Evolutionary conservation across 2,797 vertebrate genomes (phyloP), one percentile per base, ranked within the genome.

Genomic region (Neosalanx taihuensis): DNA sequence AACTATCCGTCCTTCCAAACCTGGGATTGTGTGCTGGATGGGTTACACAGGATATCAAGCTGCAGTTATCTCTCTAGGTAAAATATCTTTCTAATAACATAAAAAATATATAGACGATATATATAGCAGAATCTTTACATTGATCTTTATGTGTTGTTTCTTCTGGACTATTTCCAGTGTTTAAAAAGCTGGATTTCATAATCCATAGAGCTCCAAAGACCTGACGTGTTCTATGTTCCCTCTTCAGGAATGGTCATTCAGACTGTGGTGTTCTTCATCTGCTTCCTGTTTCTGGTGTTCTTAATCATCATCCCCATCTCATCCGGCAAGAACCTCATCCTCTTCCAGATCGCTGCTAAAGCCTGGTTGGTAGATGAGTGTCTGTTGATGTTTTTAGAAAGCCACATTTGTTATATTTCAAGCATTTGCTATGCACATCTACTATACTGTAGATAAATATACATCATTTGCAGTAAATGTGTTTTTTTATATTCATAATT

Each of bases 241-340:
- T 72, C 7, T 53, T 2, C 88, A 99, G 98, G 94, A 13, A 93
- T 99, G 83, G 84, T 92, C 26, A 90, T 96, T 60, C 96, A 99
- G 87, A 96, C 95, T 2, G 49, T 96, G 1, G 91, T 98, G 72
- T 96, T 97, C 87, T 98, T 97, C 89, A 89, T 96, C 88, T 96
- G 94, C 78, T 91, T 89, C 0, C 31, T 92, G 60, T 90, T 86
- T 6, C 89, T 95, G 30, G 88, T 97, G 18, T 98, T 99, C 86
- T 68, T 99, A 9, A 71, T 99, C 6, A 83, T 97, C 60, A 90
- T 98, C 71, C 98, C 98, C 0, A 60, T 98, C n/a, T 91, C 95
- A 37, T 77, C 93, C 0, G 94, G 96, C 66, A 92, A 88, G 0
- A 93, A 94, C 79, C 82, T 92, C 0, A 72, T 92, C 1, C 84